phyloP scores from a whole-genome alignment of 1,140 invertebrate genomes.

The Campoletis sonorensis region DNA sequence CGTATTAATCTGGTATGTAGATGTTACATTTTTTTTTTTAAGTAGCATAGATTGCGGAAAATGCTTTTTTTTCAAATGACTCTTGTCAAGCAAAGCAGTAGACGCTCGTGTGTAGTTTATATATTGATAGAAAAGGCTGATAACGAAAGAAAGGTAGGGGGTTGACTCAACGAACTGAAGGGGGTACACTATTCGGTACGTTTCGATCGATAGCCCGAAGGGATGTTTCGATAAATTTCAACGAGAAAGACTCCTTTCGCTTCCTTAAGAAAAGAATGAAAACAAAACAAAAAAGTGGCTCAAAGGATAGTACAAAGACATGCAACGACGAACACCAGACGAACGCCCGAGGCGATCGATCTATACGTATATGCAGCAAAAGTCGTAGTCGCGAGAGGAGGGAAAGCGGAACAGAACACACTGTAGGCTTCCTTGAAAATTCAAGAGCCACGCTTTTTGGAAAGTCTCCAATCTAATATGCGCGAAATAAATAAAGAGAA shows the following conservation, averaged over 20 bases:
- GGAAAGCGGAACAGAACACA: constrained; percentile 25
- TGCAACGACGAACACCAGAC: constrained; percentile 20
- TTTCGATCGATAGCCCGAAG: constrained; percentile 24
- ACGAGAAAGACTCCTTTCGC: constrained; percentile 4
- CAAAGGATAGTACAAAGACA: constrained; percentile 34
- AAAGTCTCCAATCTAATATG: constrained; percentile 7
- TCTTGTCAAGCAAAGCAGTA: background rate
- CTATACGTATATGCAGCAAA: background rate
- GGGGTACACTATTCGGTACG: background rate
- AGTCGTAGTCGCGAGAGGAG: background rate
- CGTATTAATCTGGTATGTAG: too few relatives aligned
- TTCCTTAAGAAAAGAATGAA: background rate
- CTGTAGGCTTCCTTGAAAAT: constrained; percentile 10
- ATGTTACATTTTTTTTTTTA: too few relatives aligned
- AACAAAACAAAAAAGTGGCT: background rate
- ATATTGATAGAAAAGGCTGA: background rate
- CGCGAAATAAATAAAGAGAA: background rate
- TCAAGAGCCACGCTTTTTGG: constrained; percentile 41
- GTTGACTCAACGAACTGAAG: background rate
- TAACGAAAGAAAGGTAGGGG: background rate
- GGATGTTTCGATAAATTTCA: constrained; percentile 40
- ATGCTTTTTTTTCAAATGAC: background rate
- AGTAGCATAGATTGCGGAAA: too few relatives aligned
- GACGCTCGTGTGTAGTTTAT: background rate
- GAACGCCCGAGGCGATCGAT: constrained; percentile 26